Percentiles rank a stretch among this genome's conserved stretches.
Evolutionary conservation across 2,113 vertebrate genomes (phyloP).

Genomic region (Pterocles burchelli): DNA sequence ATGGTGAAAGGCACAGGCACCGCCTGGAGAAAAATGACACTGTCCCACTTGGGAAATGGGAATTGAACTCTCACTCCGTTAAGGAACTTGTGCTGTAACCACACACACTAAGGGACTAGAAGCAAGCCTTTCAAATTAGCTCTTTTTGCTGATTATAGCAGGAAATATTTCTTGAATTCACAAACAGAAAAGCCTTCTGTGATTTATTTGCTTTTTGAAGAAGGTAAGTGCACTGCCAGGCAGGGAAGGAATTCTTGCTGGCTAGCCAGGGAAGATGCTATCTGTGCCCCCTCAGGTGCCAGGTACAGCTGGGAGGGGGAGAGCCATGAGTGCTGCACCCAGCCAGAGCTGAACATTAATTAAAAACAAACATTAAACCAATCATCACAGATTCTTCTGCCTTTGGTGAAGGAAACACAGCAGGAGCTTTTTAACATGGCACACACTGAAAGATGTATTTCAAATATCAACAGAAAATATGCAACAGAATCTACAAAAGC

Average conservation of each 20-base stretch:
- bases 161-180: background rate
- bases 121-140: background rate
- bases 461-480: background rate
- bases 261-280: background rate
- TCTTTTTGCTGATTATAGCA: background rate
- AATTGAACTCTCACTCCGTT: background rate
- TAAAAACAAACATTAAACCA: background rate
- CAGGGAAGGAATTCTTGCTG: no score
- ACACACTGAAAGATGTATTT: background rate
- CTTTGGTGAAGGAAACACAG: background rate
- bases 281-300: no score
- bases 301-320: background rate
- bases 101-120: fast-evolving
- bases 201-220: background rate
- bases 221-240: background rate
- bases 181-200: background rate
- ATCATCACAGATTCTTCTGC: background rate
- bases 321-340: background rate
- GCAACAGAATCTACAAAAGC: background rate
- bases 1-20: background rate
- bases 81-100: background rate
- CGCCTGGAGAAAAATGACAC: fast-evolving
- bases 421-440: background rate
- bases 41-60: fast-evolving
- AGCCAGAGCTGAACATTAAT: background rate